Evolutionary conservation across 2,797 vertebrate species (phyloP), one percentile per base, ranked within the genome.

Genomic region (Gorsachius magnificus): DNA sequence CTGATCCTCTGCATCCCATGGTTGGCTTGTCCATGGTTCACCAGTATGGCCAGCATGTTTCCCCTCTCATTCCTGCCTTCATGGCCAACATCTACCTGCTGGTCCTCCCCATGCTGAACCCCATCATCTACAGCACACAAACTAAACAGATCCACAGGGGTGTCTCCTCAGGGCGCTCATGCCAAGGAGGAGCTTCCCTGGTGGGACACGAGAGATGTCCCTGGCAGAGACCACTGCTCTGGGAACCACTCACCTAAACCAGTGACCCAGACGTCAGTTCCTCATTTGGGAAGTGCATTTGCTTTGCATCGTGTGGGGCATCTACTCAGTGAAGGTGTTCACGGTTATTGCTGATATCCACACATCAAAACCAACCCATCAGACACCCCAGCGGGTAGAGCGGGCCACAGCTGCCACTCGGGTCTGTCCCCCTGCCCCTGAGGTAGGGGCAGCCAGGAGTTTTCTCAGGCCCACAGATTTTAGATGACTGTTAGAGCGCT

Each of bases 51-150:
- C 54, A 51, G 33, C 58, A 65, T 4, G 66, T 86, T 28, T 80
- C 81, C 29, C 48, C 65, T 22, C 84, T 87, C 1, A 6, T 46
- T 21, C 66, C 33, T 9, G 11, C 64, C 31, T 74, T 72, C 19
- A 46, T 38, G 33, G 68, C 56, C 56, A 82, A 48, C 3, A 5
- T 83, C 63, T 35, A 54, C 31, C 70, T 81, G 51, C 56, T 74
- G 7, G 28, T 92, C 6, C 98, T 97, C 11, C 97, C 97, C 4
- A 28, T 98, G 50, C 51, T 98, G 29, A 97, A 98, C 61, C 97
- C 97, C 2, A 75, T 98, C 16, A 95, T 98, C 86, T 98, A 98
- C 94, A 98, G 66, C 65, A 57, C 71, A 45, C 81, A 86, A 92
- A 70, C 51, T 29, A 48, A 74, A 54, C 41, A 70, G 36, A 66